These are phyloP conservation scores for Helleia helle DNA, from an alignment of 2,888 invertebrate genomes.

Conservation along the genomic window DNA sequence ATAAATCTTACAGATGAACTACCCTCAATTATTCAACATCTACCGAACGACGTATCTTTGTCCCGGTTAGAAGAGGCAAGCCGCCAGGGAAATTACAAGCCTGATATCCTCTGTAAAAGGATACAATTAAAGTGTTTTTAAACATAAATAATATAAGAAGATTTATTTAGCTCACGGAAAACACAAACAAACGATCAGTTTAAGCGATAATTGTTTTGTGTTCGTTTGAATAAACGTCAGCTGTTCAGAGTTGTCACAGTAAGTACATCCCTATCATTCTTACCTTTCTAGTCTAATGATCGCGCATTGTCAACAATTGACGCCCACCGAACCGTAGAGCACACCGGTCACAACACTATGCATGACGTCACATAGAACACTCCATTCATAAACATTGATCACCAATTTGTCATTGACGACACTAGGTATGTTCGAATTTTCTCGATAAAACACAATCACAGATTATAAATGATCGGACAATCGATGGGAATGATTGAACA, in stretches of 20 bases:
- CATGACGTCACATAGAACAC: slow-evolving; percentile 68
- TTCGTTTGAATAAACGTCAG: background rate
- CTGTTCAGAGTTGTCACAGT: slow-evolving; percentile 31
- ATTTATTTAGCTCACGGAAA: background rate
- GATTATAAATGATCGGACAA: slow-evolving; percentile 9
- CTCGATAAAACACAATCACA: slow-evolving; percentile 22
- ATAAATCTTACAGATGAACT: background rate
- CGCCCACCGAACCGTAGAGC: slow-evolving; percentile 42
- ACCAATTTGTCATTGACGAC: slow-evolving; percentile 30
- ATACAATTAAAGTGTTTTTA: background rate
- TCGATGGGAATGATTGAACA: slow-evolving; percentile 1
- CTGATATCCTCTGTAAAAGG: slow-evolving; percentile 2
- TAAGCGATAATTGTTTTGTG: background rate
- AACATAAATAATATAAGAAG: slow-evolving; percentile 5
- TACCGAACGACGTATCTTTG: slow-evolving; percentile 2
- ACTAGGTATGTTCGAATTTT: slow-evolving; percentile 19
- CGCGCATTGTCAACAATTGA: slow-evolving; percentile 61
- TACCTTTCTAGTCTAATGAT: slow-evolving; percentile 67
- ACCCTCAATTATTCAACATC: slow-evolving; percentile 8
- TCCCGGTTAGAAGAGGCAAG: slow-evolving; percentile 2
- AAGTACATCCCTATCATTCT: slow-evolving; percentile 50
- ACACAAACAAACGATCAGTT: too few species aligned
- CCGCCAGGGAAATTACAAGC: slow-evolving; percentile 9
- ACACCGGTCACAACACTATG: slow-evolving; percentile 62
- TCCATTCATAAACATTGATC: slow-evolving; percentile 62